Base-by-base conservation (phyloP, 2,888 invertebrate species). In the Alcis repandata region DNA sequence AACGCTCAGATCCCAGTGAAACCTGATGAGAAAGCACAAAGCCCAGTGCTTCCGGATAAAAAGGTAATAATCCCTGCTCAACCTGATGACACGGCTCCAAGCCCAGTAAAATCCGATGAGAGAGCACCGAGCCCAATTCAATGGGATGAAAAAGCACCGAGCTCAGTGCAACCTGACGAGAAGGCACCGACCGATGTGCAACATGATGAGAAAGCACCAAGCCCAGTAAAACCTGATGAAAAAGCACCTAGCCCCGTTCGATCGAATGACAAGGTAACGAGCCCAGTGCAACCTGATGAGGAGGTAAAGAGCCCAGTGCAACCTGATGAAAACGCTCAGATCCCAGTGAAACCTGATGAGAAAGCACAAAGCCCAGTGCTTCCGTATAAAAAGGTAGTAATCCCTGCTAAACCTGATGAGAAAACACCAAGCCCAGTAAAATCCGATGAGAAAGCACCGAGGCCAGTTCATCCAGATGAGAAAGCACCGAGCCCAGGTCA, bases 121-220 rank as follows among this genome's bases (percentile, higher is more conserved):
- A n/a, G 32, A 9, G 15, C 3, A 32, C 13, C 48, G 15, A 48
- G 1, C 32, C 32, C 27, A n/a, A n/a, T 13, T 4, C 9, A 13
- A 10, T 11, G 9, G 8, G 38, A 52, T n/a, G 38, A 52, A 6
- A 38, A 53, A 13, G 8, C 8, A 15, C 2, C 2, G 36, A 51
- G 19, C 1, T 3, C 19, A n/a, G 19, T 33, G 0, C 11, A 33
- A n/a, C 17, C 10, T 33, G 19, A 17, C 1, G 33, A 36, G 6
- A 1, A 51, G 11, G 33, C 1, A 33, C 33, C 11, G 0, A 48
- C 8, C 2, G 7, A 7, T 1, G 10, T 32, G 1, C 1, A 15
- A 20, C 46, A 7, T 54, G 57, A 32, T 46, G 36, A 46, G 7
- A 72, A 68, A n/a, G 65, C 27, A 10, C 59, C 66, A 0, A 71